Percentiles rank a stretch among this genome's conserved stretches.
These are phyloP conservation scores for Corvus hawaiiensis DNA, from an alignment of 2,113 vertebrate species.

Conservation along the genomic window DNA sequence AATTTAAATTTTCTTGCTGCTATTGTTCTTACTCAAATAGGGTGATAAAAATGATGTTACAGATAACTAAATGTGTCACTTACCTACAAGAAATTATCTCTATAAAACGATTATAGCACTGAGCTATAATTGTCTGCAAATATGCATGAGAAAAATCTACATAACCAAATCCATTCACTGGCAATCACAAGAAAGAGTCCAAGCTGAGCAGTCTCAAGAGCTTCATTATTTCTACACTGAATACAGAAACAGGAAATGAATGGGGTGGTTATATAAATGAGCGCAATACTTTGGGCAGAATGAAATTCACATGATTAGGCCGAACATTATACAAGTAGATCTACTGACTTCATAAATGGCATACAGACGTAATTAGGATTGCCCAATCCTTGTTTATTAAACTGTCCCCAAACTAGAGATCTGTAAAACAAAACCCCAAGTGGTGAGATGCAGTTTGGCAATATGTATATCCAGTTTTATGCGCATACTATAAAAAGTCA, in stretches of 20 bases:
- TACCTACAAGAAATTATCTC: neutral
- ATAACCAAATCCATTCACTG: neutral
- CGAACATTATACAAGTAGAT: slow-evolving; percentile 52
- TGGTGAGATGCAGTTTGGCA: neutral
- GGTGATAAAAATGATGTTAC: neutral
- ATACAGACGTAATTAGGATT: slow-evolving; percentile 48
- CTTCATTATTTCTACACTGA: slow-evolving; percentile 27
- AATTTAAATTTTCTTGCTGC: neutral
- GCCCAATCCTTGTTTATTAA: slow-evolving; percentile 52
- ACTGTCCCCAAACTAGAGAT: neutral
- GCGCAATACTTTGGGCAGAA: slow-evolving; percentile 24
- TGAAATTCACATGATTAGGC: neutral
- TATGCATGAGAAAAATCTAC: neutral
- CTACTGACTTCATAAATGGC: slow-evolving; percentile 38
- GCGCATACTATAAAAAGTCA: neutral
- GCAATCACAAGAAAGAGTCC: neutral
- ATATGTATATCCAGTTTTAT: neutral
- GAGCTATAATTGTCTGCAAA: neutral
- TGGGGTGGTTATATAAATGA: slow-evolving; percentile 43
- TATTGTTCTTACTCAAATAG: neutral
- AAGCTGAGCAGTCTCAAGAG: slow-evolving; percentile 2
- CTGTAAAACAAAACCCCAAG: slow-evolving; percentile 1
- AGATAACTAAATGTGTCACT: neutral
- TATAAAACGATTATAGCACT: neutral
- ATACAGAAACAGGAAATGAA: slow-evolving; percentile 53